Evolutionary conservation across 92 coral and sea anemone species (phyloP), one percentile per base, ranked within the genome.

Genomic region (Nematostella vectensis): DNA sequence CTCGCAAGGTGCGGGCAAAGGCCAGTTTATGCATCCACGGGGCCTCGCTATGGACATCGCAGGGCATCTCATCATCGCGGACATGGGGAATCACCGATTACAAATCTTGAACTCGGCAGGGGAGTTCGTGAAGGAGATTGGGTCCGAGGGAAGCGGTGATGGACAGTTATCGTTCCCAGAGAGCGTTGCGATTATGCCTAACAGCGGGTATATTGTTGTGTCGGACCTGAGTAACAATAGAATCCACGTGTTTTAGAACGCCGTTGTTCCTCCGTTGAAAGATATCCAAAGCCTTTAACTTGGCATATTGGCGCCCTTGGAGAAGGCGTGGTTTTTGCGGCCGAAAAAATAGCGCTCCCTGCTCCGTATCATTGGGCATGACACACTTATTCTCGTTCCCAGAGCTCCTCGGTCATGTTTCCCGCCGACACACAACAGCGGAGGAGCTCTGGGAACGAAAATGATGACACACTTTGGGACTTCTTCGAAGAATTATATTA

Each of bases 101-200:
- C 99, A 93, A 80, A 83, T 93, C 45, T 63, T 93, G 52, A 70
- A 85, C 61, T 73, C 95, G 31, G 72, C 63, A 37, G 99, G 99
- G 30, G 57, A 62, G 63, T 83, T 86, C 56, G 65, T 82, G 20
- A 93, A 93, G 71, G 95, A 88, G 68, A 84, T 88, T 66, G 99
- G 99, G 18, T 70, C 99, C 31, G 99, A 93, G 63, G 99, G 96
- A 1, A 86, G 83, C 57, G 99, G 99, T 2, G 99, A 93, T 48
- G 96, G 99, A 12, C 99, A 93, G 81, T 63, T 93, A 55, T 93
- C 99, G 29, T 93, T 93, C 77, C 99, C 99, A 42, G 99, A 93
- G 54, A 86, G 96, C 57, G 99, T 87, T 27, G 99, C 99, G 31
- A 83, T 93, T 47, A 86, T 88, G 86, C 99, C 99, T n/a, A 93